Evolutionary conservation across 2,888 invertebrate species (phyloP).

Genomic region (Lasioglossum marginatum): DNA sequence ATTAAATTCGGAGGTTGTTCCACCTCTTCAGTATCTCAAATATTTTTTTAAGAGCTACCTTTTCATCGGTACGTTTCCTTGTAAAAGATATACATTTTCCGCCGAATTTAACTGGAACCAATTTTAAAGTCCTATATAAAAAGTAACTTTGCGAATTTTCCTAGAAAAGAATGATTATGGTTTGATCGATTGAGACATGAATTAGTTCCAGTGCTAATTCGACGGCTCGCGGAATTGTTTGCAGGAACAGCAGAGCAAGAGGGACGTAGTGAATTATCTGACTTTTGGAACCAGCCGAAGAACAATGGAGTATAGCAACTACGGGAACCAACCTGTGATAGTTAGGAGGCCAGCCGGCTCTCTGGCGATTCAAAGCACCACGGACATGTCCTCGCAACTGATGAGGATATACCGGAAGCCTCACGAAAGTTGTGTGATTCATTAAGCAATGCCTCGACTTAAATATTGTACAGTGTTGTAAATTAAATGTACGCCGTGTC

Average conservation of each 20-base stretch:
- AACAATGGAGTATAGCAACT: constrained; percentile 80
- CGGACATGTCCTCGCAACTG: constrained; percentile 63
- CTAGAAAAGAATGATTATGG: not conserved
- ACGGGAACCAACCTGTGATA: constrained; percentile 82
- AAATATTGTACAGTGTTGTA: not conserved
- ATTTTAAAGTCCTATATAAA: not conserved
- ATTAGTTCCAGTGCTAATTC: not conserved
- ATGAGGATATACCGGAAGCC: constrained; percentile 75
- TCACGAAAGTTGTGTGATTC: constrained; percentile 75
- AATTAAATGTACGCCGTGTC: constrained; percentile 11
- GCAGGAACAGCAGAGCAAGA: constrained; percentile 78
- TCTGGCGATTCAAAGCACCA: constrained; percentile 35
- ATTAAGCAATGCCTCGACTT: constrained; percentile 54
- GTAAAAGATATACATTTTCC: not conserved
- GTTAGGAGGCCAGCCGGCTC: constrained; percentile 68
- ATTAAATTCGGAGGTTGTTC: not conserved
- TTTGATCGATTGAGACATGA: not conserved
- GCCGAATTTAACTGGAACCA: not conserved
- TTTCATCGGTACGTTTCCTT: not conserved
- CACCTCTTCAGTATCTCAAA: not conserved
- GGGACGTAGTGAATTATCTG: constrained; percentile 75
- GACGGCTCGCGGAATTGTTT: constrained; percentile 34
- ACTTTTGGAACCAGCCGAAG: constrained; percentile 81
- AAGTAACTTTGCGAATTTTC: not conserved
- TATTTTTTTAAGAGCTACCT: not conserved